Conservation (phyloP, 2,797 vertebrate genomes). For the Apogon talboti region DNA sequence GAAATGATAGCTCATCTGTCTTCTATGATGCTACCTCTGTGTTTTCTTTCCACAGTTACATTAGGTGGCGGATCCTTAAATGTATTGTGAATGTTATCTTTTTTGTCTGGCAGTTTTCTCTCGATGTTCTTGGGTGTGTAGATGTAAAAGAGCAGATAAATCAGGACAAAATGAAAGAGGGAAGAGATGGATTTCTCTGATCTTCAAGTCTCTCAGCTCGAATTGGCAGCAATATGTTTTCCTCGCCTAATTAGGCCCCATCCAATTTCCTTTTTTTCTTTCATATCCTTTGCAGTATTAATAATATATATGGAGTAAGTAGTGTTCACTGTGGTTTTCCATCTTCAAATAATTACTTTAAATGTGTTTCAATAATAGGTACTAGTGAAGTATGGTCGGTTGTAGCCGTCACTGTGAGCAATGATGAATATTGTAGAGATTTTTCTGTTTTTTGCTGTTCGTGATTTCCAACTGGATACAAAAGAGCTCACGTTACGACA, state of each 20-base stretch:
- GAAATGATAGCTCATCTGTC: conserved; percentile 17
- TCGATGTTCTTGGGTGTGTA: conserved; percentile 5
- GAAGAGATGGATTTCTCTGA: conserved; percentile 23
- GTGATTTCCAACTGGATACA: neutral
- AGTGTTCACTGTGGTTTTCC: conserved; percentile 7
- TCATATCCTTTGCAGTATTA: conserved; percentile 23
- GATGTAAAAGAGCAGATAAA: conserved; percentile 7
- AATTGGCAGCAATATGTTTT: conserved; percentile 25
- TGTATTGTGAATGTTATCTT: neutral
- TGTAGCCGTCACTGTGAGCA: neutral
- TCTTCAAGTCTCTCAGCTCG: conserved; percentile 18
- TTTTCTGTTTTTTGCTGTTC: conserved; percentile 11
- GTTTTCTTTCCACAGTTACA: conserved; percentile 5
- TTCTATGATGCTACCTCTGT: conserved; percentile 3
- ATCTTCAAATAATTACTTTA: conserved; percentile 20
- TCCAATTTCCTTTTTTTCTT: conserved; percentile 36
- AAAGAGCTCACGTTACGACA: too few species aligned
- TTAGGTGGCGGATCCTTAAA: neutral
- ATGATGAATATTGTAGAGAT: conserved; percentile 9
- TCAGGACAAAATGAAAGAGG: conserved; percentile 29
- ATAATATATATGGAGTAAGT: conserved; percentile 29
- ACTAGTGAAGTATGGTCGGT: neutral
- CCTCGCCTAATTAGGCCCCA: conserved; percentile 51
- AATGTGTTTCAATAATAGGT: conserved; percentile 14
- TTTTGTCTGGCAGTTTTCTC: neutral